These are phyloP conservation scores for Tauraco erythrolophus DNA, from an alignment of 2,113 vertebrate species.

Conservation along the genomic window DNA sequence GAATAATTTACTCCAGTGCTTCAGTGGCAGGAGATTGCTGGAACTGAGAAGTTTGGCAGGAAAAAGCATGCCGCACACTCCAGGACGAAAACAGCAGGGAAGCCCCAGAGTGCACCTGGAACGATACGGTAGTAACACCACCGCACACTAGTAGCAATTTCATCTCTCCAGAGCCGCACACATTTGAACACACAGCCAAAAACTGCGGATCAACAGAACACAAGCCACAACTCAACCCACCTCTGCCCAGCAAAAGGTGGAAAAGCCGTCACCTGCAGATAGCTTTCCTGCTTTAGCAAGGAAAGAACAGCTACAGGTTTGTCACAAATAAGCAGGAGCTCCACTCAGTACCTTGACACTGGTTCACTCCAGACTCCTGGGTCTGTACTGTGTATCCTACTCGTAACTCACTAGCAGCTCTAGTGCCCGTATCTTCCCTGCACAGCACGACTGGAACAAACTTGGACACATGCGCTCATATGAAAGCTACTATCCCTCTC, in stretches of 20 bases:
- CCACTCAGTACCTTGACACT: not conserved
- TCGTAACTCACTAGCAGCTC: not conserved
- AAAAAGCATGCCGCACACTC: not conserved
- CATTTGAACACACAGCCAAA: not conserved
- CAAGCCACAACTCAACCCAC: not conserved
- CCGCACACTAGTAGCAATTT: not conserved
- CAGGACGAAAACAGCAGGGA: not conserved
- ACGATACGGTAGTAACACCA: not conserved
- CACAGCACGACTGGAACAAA: not conserved
- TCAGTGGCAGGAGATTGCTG: not conserved
- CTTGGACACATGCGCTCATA: accelerated
- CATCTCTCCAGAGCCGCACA: not conserved
- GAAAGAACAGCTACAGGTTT: not conserved
- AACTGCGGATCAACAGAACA: not conserved
- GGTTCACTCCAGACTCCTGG: not conserved
- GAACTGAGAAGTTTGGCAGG: not conserved
- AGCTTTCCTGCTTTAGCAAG: not conserved
- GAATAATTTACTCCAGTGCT: not conserved
- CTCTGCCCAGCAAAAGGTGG: not conserved
- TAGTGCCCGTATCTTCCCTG: not conserved
- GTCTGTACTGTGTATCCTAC: accelerated
- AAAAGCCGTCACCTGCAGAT: not conserved
- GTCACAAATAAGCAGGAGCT: not conserved
- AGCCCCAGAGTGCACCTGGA: not conserved
- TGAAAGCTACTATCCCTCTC: not conserved